A percentile compares a stretch with the other conserved stretches of the same genome.
phyloP scores from a whole-genome alignment of 2,113 vertebrate species.

The Chrysemys picta region DNA sequence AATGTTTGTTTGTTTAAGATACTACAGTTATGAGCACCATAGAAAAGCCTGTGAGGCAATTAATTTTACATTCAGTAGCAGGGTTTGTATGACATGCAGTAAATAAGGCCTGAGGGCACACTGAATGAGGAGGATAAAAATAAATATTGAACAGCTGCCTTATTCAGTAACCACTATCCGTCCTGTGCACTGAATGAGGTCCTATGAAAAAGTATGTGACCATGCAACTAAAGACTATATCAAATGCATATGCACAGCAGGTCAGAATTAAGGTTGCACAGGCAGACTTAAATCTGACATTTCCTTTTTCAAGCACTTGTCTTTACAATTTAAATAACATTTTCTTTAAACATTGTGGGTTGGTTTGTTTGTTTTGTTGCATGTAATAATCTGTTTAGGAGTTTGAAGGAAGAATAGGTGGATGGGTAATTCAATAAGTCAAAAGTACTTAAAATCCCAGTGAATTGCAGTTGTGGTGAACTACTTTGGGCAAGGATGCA shows the following conservation, averaged over 20 bases:
- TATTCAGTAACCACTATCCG: slow-evolving; percentile 32
- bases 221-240: slow-evolving; percentile 52
- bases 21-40: not conserved
- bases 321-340: not conserved
- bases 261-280: slow-evolving; percentile 6
- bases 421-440: not conserved
- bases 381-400: not conserved
- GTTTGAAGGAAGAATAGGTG: not conserved
- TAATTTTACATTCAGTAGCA: slow-evolving; percentile 54
- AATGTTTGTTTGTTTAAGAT: slow-evolving; percentile 60
- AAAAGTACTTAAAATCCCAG: not conserved
- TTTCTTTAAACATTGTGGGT: not conserved
- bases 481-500: not conserved
- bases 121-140: slow-evolving; percentile 60
- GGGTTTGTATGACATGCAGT: not conserved
- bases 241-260: slow-evolving; percentile 17
- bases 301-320: not conserved
- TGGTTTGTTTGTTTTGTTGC: not conserved
- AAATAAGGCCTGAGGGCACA: slow-evolving; percentile 50
- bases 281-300: not conserved
- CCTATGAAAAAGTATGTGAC: slow-evolving; percentile 48
- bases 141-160: slow-evolving; percentile 71
- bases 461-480: not conserved
- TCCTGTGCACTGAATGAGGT: slow-evolving; percentile 12
- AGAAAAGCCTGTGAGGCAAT: slow-evolving; percentile 58